A percentile compares a stretch with the other conserved stretches of the same genome.
Evolutionary conservation across 2,888 invertebrate genomes (phyloP).

Genomic region (Drosophila mimetica): DNA sequence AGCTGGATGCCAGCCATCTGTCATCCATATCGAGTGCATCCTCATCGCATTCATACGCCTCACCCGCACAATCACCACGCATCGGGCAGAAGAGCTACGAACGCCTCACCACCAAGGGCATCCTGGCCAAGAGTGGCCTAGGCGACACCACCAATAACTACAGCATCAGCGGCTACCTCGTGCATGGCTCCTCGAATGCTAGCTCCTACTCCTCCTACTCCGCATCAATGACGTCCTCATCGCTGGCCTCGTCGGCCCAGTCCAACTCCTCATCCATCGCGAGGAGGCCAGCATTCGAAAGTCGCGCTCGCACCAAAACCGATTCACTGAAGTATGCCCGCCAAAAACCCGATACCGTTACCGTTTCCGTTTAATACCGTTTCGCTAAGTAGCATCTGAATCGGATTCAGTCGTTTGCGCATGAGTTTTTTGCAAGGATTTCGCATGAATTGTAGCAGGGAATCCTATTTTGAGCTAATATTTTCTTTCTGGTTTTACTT

Average conservation of each 20-base stretch:
- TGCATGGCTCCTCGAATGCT: constrained; percentile 69
- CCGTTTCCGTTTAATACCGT: constrained; percentile 30
- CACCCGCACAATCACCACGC: constrained; percentile 67
- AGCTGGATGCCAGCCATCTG: constrained; percentile 13
- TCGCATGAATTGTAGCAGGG: constrained; percentile 20
- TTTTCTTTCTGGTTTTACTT: constrained; percentile 6
- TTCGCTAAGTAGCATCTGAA: constrained; percentile 29
- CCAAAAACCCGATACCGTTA: constrained; percentile 22
- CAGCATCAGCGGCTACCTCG: constrained; percentile 66
- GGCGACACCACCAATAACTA: constrained; percentile 38
- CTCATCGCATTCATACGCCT: constrained; percentile 60
- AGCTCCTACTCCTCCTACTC: constrained; percentile 72
- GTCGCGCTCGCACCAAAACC: constrained; percentile 82
- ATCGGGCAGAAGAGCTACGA: constrained; percentile 45
- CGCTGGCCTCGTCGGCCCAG: constrained; percentile 54
- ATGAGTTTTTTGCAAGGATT: constrained; percentile 39
- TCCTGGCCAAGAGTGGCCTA: constrained; percentile 60
- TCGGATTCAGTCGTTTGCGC: constrained; percentile 41
- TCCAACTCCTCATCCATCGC: constrained; percentile 56
- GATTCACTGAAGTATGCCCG: constrained; percentile 83
- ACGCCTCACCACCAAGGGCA: constrained; percentile 75
- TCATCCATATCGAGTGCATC: constrained; percentile 54
- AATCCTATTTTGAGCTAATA: neutral
- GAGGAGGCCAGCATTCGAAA: constrained; percentile 62
- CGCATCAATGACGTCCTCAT: constrained; percentile 66